Evolutionary conservation across 2,888 invertebrate species (phyloP).

Genomic region (Coremacera marginata): DNA sequence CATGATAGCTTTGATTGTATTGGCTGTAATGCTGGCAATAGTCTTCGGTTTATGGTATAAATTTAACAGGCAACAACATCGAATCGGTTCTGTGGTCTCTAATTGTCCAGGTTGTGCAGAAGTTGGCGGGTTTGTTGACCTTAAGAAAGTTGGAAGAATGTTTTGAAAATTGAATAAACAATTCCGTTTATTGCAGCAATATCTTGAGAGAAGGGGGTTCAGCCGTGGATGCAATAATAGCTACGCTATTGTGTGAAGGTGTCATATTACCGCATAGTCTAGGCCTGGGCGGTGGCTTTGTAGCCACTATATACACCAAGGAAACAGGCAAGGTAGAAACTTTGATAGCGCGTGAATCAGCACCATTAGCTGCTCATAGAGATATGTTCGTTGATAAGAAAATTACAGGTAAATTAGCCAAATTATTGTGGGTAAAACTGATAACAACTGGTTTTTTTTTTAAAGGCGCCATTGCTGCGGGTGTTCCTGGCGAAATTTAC

Average conservation of each 20-base stretch:
- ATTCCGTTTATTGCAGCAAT: conserved; percentile 68
- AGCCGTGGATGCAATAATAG: conserved; percentile 89
- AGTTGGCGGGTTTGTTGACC: conserved; percentile 74
- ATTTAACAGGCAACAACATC: conserved; percentile 40
- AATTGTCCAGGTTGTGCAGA: conserved; percentile 81
- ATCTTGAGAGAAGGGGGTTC: conserved; percentile 80
- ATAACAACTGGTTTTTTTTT: neutral
- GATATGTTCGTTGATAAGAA: conserved; percentile 76
- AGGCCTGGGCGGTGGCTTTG: conserved; percentile 91
- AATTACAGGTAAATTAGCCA: conserved; percentile 49
- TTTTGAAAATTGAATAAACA: neutral
- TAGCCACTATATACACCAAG: conserved; percentile 85
- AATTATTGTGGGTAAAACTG: neutral
- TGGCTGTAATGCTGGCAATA: conserved; percentile 56
- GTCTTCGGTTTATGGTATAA: conserved; percentile 52
- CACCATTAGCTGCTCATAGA: conserved; percentile 76
- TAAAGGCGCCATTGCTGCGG: conserved; percentile 74
- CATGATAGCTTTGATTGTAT: conserved; percentile 53
- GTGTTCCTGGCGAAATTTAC: conserved; percentile 87
- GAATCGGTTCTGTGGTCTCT: conserved; percentile 74
- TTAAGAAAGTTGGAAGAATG: neutral
- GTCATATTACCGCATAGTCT: conserved; percentile 85
- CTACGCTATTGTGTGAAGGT: conserved; percentile 88
- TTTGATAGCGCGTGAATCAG: conserved; percentile 83
- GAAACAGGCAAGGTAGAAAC: conserved; percentile 72